Evolutionary conservation across 2,113 vertebrate species (phyloP).

Genomic region (Parus major): DNA sequence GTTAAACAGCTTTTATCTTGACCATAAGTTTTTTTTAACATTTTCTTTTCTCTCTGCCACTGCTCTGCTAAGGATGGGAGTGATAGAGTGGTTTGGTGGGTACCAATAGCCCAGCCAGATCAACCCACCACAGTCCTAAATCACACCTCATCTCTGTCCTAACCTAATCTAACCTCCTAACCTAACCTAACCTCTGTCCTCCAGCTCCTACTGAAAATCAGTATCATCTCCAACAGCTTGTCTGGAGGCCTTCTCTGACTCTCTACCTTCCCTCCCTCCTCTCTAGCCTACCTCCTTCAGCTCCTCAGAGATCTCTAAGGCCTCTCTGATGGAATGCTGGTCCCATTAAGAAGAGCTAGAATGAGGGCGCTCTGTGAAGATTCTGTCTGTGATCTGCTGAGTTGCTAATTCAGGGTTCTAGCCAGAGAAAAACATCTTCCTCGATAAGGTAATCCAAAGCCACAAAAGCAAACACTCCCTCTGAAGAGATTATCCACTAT

Average conservation of each 20-base stretch:
- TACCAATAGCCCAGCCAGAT: not conserved
- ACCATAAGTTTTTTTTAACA: not conserved
- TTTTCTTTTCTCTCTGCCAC: not conserved
- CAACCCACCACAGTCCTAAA: not conserved
- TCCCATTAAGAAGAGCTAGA: not conserved
- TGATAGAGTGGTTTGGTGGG: not conserved
- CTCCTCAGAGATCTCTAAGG: not conserved
- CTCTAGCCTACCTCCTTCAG: not conserved
- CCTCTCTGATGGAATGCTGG: not conserved
- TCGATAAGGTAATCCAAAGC: not conserved
- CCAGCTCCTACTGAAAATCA: not conserved
- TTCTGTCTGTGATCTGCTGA: not conserved
- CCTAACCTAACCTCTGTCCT: not conserved
- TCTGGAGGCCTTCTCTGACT: not conserved
- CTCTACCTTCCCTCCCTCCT: not conserved
- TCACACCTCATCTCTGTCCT: not conserved
- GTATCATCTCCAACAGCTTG: not conserved
- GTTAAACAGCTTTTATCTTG: not conserved
- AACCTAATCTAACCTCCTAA: too few species aligned
- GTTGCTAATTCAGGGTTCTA: not conserved
- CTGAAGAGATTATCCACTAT: not conserved
- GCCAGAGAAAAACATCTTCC: not conserved
- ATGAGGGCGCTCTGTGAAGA: not conserved
- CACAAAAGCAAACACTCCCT: not conserved
- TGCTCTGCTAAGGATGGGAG: not conserved